These are phyloP conservation scores for Delphinapterus leucas DNA, from an alignment of 2,113 vertebrate genomes.

Conservation along the genomic window DNA sequence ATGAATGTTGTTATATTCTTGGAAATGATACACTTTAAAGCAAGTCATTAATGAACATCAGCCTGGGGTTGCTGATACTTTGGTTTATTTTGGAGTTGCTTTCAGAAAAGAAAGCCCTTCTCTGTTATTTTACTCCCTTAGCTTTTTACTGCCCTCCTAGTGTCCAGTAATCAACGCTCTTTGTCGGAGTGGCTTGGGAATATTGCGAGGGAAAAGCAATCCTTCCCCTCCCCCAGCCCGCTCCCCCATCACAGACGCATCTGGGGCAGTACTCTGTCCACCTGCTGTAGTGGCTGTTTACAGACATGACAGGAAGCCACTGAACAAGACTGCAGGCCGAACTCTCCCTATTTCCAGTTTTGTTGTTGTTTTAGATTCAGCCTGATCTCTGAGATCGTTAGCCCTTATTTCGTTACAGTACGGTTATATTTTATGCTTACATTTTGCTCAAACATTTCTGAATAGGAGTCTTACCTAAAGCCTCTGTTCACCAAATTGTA, in stretches of 20 bases:
- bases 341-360: neutral
- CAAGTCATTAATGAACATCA: neutral
- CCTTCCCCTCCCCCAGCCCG: rapidly evolving
- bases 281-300: rapidly evolving
- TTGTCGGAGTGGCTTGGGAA: neutral
- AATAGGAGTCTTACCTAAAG: neutral
- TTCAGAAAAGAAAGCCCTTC: neutral
- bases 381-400: neutral
- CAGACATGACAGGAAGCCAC: rapidly evolving
- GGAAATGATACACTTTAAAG: neutral
- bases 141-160: neutral
- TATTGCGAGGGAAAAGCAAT: neutral
- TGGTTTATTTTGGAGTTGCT: neutral
- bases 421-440: neutral
- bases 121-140: neutral
- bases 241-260: rapidly evolving
- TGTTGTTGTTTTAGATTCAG: neutral
- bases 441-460: neutral
- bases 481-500: neutral
- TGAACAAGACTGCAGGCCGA: rapidly evolving
- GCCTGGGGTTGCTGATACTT: neutral
- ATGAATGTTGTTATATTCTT: neutral
- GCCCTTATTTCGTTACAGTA: neutral
- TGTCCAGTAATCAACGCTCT: neutral
- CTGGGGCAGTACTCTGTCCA: rapidly evolving